Evolutionary conservation across 2,113 vertebrate genomes (phyloP).

Genomic region (Catharus minimus): DNA sequence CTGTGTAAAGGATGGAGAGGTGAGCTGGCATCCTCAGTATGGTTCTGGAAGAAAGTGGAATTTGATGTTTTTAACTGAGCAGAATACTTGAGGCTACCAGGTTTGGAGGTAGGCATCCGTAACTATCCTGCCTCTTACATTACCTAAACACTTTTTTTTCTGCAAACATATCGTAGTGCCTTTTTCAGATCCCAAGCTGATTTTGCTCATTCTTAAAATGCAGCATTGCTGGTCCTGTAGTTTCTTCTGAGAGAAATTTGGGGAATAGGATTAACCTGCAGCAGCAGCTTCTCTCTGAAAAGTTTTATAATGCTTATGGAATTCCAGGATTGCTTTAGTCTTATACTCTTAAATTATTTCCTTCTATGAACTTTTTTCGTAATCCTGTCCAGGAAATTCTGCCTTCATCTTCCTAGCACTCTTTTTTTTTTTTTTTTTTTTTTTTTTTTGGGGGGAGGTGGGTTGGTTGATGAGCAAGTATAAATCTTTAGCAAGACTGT

Average conservation of each 20-base stretch:
- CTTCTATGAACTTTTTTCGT: neutral
- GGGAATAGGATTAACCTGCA: neutral
- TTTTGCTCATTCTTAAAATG: neutral
- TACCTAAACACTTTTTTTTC: neutral
- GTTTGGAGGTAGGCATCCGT: neutral
- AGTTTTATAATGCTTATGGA: neutral
- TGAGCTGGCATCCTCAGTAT: neutral
- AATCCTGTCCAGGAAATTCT: neutral
- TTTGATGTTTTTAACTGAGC: neutral
- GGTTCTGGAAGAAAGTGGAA: neutral
- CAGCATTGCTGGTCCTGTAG: neutral
- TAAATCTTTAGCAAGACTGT: neutral
- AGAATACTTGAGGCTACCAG: neutral
- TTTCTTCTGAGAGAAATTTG: neutral
- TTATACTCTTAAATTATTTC: neutral
- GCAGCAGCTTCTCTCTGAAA: neutral
- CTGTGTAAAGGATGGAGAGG: neutral
- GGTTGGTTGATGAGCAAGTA: neutral
- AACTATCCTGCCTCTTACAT: neutral
- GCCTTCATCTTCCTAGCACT: neutral
- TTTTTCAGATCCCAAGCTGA: neutral
- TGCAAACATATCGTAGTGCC: fast-evolving
- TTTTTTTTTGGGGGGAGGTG: neutral
- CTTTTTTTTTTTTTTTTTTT: neutral
- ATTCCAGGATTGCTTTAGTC: neutral